Evolutionary conservation across 2,888 invertebrate species (phyloP), one percentile per base, ranked within the genome.

Genomic region (Trypoxylon attenuatum): DNA sequence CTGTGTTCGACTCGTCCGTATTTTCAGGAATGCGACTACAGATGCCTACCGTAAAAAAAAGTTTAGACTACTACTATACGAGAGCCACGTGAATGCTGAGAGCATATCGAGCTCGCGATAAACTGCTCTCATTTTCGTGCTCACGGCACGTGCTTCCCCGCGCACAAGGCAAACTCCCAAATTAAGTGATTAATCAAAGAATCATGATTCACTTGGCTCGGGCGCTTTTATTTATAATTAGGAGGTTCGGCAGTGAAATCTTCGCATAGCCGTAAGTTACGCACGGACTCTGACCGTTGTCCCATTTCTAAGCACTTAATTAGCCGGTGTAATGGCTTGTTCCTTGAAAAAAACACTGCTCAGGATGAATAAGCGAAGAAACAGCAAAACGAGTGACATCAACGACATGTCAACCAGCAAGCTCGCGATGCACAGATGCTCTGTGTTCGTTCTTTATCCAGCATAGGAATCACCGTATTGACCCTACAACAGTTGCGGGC

Each of bases 141-240:
- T 10, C 5, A 6, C 22, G 71, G 62, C 71, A 63, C 71, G 71
- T 57, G 71, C 62, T 71, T 21, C 47, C 49, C 45, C 43, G 21
- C 23, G 18, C 18, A 46, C n/a, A n/a, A 38, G 27, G 16, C 42
- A 25, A 45, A 25, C 15, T 25, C 10, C 49, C 29, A 38, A 38
- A 49, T 45, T 22, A 16, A 47, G 47, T 16, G 51, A 19, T 65
- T 65, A 60, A 64, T 72, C 57, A 68, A 64, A 56, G 57, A 39
- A 49, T 52, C 62, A 39, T 52, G 49, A 38, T 50, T 49, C 47
- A 59, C 49, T 54, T 39, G 47, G 16, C 27, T 21, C 19, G 42
- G 5, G 19, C n/a, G n/a, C 39, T 43, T 10, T 38, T 33, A 33
- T 38, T 43, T 13, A 22, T 19, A 54, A 41, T 46, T 6, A 13